These are phyloP conservation scores for Eupelmus urozonus DNA, from an alignment of 2,888 invertebrate species.

Conservation along the genomic window DNA sequence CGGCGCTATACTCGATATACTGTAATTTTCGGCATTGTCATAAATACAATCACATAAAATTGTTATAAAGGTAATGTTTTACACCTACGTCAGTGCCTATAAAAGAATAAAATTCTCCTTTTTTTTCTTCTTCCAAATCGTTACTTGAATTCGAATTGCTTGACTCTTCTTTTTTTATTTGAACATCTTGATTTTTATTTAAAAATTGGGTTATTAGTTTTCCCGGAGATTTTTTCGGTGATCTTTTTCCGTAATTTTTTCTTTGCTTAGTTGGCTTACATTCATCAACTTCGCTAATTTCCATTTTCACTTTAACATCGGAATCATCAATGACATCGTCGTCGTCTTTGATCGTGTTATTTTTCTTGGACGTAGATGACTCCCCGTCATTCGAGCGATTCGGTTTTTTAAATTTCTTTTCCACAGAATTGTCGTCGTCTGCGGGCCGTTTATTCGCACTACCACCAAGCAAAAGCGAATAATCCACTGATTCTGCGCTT, in stretches of 20 bases:
- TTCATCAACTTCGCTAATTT: conserved; percentile 33
- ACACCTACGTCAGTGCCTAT: conserved; percentile 65
- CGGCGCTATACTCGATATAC: conserved; percentile 67
- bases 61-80: conserved; percentile 1
- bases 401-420: conserved; percentile 30
- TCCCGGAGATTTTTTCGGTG: conserved; percentile 26
- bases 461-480: conserved; percentile 65
- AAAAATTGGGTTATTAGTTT: conserved; percentile 32
- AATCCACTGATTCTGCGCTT: conserved; percentile 70
- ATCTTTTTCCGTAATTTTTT: not conserved
- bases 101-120: conserved; percentile 65
- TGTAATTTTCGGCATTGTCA: conserved; percentile 54
- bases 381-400: conserved; percentile 2
- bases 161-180: conserved; percentile 24
- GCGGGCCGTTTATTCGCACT: not conserved
- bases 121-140: conserved; percentile 36
- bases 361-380: conserved; percentile 18
- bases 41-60: conserved; percentile 10
- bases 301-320: conserved; percentile 41
- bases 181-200: not conserved
- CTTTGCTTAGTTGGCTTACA: conserved; percentile 15
- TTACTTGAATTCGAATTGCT: not conserved
- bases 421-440: not conserved
- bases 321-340: conserved; percentile 32
- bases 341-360: conserved; percentile 33